These are phyloP conservation scores for Prosopocoilus inquinatus DNA, from an alignment of 2,888 invertebrate species.

Conservation along the genomic window DNA sequence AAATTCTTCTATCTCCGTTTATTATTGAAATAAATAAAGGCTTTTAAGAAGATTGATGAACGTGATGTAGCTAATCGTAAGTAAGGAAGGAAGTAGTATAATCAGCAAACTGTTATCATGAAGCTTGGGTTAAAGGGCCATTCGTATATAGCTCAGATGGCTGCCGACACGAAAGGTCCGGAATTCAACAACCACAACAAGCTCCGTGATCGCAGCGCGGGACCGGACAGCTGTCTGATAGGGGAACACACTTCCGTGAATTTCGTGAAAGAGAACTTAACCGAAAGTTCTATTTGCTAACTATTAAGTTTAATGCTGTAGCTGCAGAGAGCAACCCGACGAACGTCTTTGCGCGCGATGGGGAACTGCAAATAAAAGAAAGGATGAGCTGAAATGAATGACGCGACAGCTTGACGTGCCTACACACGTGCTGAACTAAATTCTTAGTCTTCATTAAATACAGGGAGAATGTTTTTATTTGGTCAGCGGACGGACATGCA, in stretches of 20 bases:
- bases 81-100: slow-evolving; percentile 1
- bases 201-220: slow-evolving; percentile 12
- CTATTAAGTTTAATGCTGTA: too few species aligned
- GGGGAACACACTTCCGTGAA: slow-evolving; percentile 11
- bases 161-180: slow-evolving; percentile 6
- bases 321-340: too few species aligned
- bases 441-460: slow-evolving; percentile 23
- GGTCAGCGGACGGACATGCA: slow-evolving; percentile 24
- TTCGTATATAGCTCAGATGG: slow-evolving; percentile 6
- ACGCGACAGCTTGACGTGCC: slow-evolving; percentile 17
- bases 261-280: too few species aligned
- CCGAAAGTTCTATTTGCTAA: too few species aligned
- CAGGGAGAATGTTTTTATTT: slow-evolving; percentile 21
- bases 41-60: too few species aligned
- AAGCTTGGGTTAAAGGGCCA: slow-evolving; percentile 9
- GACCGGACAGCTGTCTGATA: slow-evolving; percentile 17
- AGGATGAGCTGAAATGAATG: slow-evolving; percentile 6
- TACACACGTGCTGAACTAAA: slow-evolving; percentile 17
- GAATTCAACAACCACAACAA: slow-evolving; percentile 6
- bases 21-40: too few species aligned
- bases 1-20: too few species aligned
- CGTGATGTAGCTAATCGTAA: too few species aligned
- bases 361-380: too few species aligned
- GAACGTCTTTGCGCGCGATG: too few species aligned
- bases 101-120: slow-evolving; percentile 7